Evolutionary conservation across 2,888 invertebrate species (phyloP), one percentile per base, ranked within the genome.

Genomic region (Andrena fulva): DNA sequence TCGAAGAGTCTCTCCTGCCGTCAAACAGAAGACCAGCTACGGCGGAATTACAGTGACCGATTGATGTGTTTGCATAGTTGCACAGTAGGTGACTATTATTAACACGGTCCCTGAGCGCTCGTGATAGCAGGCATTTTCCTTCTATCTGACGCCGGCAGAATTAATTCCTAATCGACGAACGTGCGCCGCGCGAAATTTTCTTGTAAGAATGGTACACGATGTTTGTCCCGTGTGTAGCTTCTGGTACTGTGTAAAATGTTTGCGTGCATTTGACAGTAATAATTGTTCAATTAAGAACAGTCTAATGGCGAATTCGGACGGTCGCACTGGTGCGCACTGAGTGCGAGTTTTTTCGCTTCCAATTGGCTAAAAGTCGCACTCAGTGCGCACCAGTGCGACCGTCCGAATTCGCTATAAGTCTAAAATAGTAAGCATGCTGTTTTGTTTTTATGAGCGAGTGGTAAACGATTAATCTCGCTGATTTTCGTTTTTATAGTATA

Each of bases 31-130:
- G 20, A n/a, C 6, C 10, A 2, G 10, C 20, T n/a, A 6, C 0
- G 52, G 5, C 24, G 5, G 52, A 54, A 10, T 35, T 50, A 27
- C 54, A 31, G 27, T 56, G 10, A 63, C 27, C 31, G 33, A 50
- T 62, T 29, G 66, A 71, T 10, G 62, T 33, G 60, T 67, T 78
- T 54, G 50, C 69, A 59, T 70, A 42, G 52, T 31, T 68, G 33
- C 16, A 20, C 10, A 42, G 35, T n/a, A 48, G 33, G 16, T 60
- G 42, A 42, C 35, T 59, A 42, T 77, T 29, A 27, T 62, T 62
- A 67, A 42, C 60, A 16, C 35, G 35, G 60, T 62, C 29, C 12
- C 2, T 10, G 59, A 59, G 35, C n/a, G 12, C 29, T 74, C 59
- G 3, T 3, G 74, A 74, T 68, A 60, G 59, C 33, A 33, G 24